Evolutionary conservation across 2,888 invertebrate species (phyloP), one percentile per base, ranked within the genome.

Genomic region (Drosophila ezoana): DNA sequence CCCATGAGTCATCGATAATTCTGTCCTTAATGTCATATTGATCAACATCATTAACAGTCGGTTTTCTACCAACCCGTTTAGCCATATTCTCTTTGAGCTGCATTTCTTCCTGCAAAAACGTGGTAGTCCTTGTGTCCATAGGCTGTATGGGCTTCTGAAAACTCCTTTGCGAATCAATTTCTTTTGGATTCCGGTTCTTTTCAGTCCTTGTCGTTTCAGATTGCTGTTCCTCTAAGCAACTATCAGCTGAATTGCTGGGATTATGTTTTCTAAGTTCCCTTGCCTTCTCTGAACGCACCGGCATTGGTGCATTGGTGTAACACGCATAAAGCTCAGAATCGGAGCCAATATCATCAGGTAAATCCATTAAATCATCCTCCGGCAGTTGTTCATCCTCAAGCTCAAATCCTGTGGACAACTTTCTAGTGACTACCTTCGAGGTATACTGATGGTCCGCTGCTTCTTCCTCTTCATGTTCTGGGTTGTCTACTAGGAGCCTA

Each of bases 401-500:
- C 3, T 14, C 16, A 1, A 4, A 18, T 16, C 6, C 37, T 13
- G 33, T 13, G 1, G 44, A 33, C n/a, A 49, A 1, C 10, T 18
- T 32, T 3, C 14, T 4, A n/a, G 43, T 8, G 11, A 4, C 53
- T 5, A 16, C 13, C n/a, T 65, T 65, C 8, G 41, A 9, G n/a
- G 18, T 10, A 37, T 13, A 9, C 14, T 28, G 8, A 18, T 18
- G 16, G 13, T 23, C 23, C 10, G 49, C 16, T 14, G 8, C 18
- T 6, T n/a, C 2, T 1, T 57, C 10, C 3, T 18, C 23, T 3
- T 33, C 16, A 33, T 13, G n/a, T 1, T 13, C 18, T 8, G 68
- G 16, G 2, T 49, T 48, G 1, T 48, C 44, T 8, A 33, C 61
- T n/a, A 45, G 18, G 1, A 75, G 41, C 14, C 76, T 58, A 1